Conservation (phyloP, 1,140 invertebrate genomes). For the Oedothorax gibbosus region DNA sequence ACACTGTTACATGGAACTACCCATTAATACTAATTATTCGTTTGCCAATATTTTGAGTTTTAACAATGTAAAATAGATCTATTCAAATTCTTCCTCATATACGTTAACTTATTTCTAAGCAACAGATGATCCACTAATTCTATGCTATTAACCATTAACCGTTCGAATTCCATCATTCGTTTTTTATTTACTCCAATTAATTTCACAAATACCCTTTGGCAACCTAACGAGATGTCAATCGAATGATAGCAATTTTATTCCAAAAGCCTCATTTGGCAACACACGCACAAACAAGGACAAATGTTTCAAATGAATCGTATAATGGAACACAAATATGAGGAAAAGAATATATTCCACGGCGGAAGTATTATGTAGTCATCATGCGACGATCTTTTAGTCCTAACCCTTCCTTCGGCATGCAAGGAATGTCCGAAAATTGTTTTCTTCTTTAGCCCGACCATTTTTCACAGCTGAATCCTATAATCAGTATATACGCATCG, state of each 20-base stretch:
- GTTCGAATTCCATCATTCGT: too few relatives aligned
- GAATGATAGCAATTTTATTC: too few relatives aligned
- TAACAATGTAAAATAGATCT: too few relatives aligned
- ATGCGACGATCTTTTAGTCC: not conserved
- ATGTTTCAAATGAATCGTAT: not conserved
- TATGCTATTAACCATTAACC: too few relatives aligned
- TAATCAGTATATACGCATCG: conserved; percentile 48
- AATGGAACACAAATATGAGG: conserved; percentile 31
- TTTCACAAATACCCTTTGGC: not conserved
- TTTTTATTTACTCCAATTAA: too few relatives aligned
- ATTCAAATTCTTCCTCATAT: too few relatives aligned
- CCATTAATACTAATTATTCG: too few relatives aligned
- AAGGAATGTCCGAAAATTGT: conserved; percentile 22
- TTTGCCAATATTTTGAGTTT: too few relatives aligned
- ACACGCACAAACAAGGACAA: conserved; percentile 27
- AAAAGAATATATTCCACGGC: conserved; percentile 28
- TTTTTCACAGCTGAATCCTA: conserved; percentile 45
- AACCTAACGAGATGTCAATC: not conserved
- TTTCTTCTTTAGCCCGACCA: conserved; percentile 15
- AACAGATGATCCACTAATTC: too few relatives aligned
- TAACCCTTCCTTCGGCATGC: conserved; percentile 30
- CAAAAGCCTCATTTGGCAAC: not conserved
- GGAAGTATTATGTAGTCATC: conserved; percentile 33
- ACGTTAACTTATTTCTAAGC: too few relatives aligned
- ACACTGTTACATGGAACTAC: too few relatives aligned